phyloP scores from a whole-genome alignment of 1,140 invertebrate genomes.

The Papilio helenus region DNA sequence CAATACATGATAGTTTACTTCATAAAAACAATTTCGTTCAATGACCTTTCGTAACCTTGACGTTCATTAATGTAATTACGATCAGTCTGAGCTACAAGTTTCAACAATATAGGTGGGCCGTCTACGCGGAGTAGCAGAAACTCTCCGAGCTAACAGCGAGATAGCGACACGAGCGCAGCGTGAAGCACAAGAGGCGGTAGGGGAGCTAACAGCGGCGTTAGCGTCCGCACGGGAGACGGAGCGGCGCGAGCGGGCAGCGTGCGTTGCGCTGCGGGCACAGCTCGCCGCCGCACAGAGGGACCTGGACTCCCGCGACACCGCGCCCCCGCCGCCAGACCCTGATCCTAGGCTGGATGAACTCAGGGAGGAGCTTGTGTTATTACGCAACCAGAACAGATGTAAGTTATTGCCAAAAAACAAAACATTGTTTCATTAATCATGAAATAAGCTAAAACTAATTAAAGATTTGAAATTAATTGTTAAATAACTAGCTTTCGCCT shows the following conservation, averaged over 20 bases:
- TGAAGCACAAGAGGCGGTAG: slow-evolving; percentile 81
- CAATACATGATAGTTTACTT: too few species aligned
- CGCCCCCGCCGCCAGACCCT: slow-evolving; percentile 84
- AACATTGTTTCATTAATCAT: too few species aligned
- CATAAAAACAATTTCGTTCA: too few species aligned
- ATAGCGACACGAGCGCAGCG: slow-evolving; percentile 81
- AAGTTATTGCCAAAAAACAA: slow-evolving; percentile 54
- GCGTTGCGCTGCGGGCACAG: slow-evolving; percentile 70
- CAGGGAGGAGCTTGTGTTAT: slow-evolving; percentile 85
- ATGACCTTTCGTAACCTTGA: too few species aligned
- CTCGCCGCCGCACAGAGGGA: slow-evolving; percentile 82
- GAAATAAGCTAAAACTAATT: too few species aligned
- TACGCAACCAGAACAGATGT: slow-evolving; percentile 90
- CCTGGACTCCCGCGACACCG: slow-evolving; percentile 74
- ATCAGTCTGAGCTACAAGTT: background rate
- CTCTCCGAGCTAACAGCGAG: slow-evolving; percentile 84
- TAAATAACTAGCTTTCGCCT: too few species aligned
- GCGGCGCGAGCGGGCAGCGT: slow-evolving; percentile 67
- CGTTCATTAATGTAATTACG: too few species aligned
- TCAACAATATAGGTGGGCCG: slow-evolving; percentile 64
- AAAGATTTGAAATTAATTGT: too few species aligned
- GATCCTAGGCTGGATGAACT: slow-evolving; percentile 89
- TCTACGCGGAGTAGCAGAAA: slow-evolving; percentile 79
- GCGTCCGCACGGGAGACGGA: slow-evolving; percentile 83
- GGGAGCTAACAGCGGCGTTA: slow-evolving; percentile 84